Evolutionary conservation across 2,888 invertebrate species (phyloP).

Genomic region (Eupelmus urozonus): DNA sequence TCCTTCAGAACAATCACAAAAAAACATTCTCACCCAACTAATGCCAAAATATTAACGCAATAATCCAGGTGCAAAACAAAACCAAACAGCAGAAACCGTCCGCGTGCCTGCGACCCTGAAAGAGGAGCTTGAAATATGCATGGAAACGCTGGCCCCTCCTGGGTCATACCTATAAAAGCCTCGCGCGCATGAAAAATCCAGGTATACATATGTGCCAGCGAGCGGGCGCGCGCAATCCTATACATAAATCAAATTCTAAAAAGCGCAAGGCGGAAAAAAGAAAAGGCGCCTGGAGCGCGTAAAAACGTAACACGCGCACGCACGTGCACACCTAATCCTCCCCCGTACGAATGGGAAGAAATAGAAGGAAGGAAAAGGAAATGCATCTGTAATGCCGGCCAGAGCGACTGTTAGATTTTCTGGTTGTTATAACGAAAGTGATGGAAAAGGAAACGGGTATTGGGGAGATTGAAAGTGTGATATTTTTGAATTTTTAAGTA

Average conservation of each 20-base stretch:
- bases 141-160: not conserved
- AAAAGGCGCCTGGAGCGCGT: not conserved
- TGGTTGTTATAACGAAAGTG: too few species aligned
- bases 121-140: slow-evolving; percentile 36
- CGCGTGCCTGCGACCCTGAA: not conserved
- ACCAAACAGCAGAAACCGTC: not conserved
- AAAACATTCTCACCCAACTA: too few species aligned
- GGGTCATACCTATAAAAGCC: slow-evolving; percentile 7
- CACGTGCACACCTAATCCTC: not conserved
- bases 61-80: too few species aligned
- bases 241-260: slow-evolving; percentile 38
- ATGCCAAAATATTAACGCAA: too few species aligned
- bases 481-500: too few species aligned
- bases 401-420: too few species aligned
- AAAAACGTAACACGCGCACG: not conserved
- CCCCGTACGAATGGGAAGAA: not conserved
- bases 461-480: too few species aligned
- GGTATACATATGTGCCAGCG: not conserved
- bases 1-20: too few species aligned
- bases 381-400: not conserved
- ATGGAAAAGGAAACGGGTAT: too few species aligned
- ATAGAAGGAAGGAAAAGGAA: not conserved
- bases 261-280: not conserved
- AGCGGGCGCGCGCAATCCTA: slow-evolving; percentile 12
- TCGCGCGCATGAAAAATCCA: slow-evolving; percentile 29